phyloP scores from a whole-genome alignment of 64 coral and sea anemone species.

The Montipora capricornis region DNA sequence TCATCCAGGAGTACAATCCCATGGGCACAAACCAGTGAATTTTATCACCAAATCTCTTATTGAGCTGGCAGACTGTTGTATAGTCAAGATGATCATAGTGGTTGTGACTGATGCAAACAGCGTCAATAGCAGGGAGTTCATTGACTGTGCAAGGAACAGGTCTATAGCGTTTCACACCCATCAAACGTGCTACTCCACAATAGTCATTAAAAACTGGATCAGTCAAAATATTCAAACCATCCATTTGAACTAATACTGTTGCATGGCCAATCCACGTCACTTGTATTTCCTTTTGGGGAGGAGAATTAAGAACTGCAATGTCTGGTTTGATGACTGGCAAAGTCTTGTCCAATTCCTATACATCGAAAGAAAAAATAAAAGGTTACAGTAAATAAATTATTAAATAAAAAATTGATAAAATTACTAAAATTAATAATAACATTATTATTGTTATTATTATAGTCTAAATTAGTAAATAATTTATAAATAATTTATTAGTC shows the following conservation, averaged over 20 bases:
- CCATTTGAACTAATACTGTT: constrained; percentile 88
- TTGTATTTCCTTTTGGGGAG: constrained; percentile 63
- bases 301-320: constrained; percentile 21
- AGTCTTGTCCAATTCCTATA: constrained; percentile 70
- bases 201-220: constrained; percentile 89
- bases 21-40: constrained; percentile 71
- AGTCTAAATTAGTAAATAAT: too few species aligned
- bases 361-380: background rate
- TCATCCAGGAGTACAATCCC: constrained; percentile 62
- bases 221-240: constrained; percentile 85
- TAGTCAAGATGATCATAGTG: constrained; percentile 80
- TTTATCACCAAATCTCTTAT: constrained; percentile 51
- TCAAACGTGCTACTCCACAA: constrained; percentile 55
- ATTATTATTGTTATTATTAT: too few species aligned
- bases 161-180: constrained; percentile 60
- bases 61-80: constrained; percentile 46
- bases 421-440: too few species aligned
- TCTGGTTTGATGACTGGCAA: constrained; percentile 73
- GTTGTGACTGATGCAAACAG: constrained; percentile 70
- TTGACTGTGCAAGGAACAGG: constrained; percentile 57
- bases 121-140: constrained; percentile 69
- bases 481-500: too few species aligned
- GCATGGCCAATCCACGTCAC: constrained; percentile 95
- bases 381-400: too few species aligned
- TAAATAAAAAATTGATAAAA: too few species aligned